Evolutionary conservation across 2,888 invertebrate species (phyloP), one percentile per base, ranked within the genome.

Genomic region (Endotricha flammealis): DNA sequence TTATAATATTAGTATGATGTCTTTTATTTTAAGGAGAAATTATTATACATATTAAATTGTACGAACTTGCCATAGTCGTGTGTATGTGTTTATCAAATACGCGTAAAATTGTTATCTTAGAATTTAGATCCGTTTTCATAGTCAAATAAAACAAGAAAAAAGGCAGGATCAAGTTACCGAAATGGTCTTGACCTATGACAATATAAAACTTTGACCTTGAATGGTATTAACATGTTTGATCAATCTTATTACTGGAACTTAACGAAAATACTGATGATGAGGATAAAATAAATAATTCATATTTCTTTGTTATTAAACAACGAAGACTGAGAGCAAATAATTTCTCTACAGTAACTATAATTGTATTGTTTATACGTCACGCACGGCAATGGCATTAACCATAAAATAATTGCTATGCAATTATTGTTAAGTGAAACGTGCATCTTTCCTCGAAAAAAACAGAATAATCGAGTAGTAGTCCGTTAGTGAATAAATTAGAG

Each of bases 121-220:
- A n/a, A n/a, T n/a, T n/a, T n/a, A n/a, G n/a, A n/a, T n/a, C n/a
- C n/a, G n/a, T n/a, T n/a, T n/a, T n/a, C n/a, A n/a, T n/a, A n/a
- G 11, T 3, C 10, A 25, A 25, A 9, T 12, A 27, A 20, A 20
- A 20, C 2, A 6, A 20, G 7, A 20, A 20, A 20, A 4, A 20
- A 27, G 7, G 8, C 3, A 9, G 3, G 8, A 25, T 25, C 25
- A 25, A 5, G 6, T n/a, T 6, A 16, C 6, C 16, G 16, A 3
- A 16, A 16, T n/a, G 7, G n/a, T 45, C 39, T 50, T 46, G 39
- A 41, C 28, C 42, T 32, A 32, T 32, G 32, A 32, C 32, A 25
- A 32, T 37, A 37, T 32, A 14, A 22, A 25, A 24, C 16, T 5
- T 13, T n/a, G 10, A 5, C 25, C 32, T 32, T 32, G 32, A 29